These are phyloP conservation scores for western clawed frog (Xenopus tropicalis) DNA, from an alignment of 2,113 vertebrate species.

Conservation along the genomic window DNA sequence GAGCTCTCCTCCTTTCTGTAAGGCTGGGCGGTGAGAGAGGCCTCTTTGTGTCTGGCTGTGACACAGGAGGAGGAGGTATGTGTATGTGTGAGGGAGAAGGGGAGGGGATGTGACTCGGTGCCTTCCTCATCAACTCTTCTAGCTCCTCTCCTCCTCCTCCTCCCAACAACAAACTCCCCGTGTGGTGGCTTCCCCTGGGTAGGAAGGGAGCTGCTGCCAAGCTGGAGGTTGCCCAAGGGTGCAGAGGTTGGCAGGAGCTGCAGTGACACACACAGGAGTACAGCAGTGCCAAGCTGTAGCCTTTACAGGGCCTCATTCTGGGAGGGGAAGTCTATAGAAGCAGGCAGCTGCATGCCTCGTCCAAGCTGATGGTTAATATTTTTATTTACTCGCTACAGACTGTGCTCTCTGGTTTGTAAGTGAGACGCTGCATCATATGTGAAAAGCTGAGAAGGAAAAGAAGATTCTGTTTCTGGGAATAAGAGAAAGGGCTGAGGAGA, in stretches of 20 bases:
- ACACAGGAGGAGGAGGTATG: constrained; percentile 36
- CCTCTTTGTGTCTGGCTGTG: constrained; percentile 44
- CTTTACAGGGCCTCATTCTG: constrained; percentile 36
- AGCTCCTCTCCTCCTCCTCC: constrained; percentile 29
- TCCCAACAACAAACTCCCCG: constrained; percentile 27
- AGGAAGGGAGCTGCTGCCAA: constrained; percentile 21
- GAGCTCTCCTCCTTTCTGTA: constrained; percentile 8
- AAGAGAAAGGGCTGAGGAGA: too few species aligned
- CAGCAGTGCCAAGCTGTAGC: neutral
- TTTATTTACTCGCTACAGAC: neutral
- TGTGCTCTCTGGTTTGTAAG: too few species aligned
- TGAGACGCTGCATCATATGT: too few species aligned
- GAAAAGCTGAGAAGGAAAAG: too few species aligned
- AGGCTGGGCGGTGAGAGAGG: constrained; percentile 39
- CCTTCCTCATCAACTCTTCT: constrained; percentile 38
- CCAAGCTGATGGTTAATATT: neutral
- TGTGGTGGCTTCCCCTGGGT: constrained; percentile 31
- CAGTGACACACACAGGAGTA: neutral
- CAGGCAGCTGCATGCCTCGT: constrained; percentile 7
- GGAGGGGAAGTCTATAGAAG: constrained; percentile 15
- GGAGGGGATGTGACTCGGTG: constrained; percentile 16
- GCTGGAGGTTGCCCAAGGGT: neutral
- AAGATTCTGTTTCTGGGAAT: too few species aligned
- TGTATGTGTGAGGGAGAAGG: constrained; percentile 32
- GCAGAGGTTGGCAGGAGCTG: constrained; percentile 2